These are phyloP conservation scores for Upupa epops DNA, from an alignment of 2,113 vertebrate species.

Conservation along the genomic window DNA sequence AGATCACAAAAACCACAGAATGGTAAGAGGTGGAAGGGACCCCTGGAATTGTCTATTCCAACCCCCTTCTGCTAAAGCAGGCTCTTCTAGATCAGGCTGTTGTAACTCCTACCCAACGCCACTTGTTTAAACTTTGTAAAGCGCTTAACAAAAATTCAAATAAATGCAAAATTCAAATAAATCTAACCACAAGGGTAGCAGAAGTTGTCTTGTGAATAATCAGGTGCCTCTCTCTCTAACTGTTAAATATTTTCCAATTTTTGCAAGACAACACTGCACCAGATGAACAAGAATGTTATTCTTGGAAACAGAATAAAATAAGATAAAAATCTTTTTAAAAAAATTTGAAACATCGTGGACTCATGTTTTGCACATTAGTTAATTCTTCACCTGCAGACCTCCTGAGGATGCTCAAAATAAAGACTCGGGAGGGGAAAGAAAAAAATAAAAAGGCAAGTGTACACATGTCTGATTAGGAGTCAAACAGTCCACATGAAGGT, in stretches of 20 bases:
- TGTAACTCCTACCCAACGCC: background rate
- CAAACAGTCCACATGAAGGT: background rate
- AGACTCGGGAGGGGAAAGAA: rapidly evolving
- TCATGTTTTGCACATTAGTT: background rate
- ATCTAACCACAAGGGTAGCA: background rate
- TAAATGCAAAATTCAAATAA: too few species aligned
- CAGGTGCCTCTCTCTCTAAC: background rate
- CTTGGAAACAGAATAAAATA: background rate
- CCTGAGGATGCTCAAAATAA: background rate
- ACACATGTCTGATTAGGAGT: background rate
- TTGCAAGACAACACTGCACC: background rate
- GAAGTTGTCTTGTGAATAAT: background rate
- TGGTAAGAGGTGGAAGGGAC: too few species aligned
- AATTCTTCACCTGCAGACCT: background rate
- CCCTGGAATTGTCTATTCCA: too few species aligned
- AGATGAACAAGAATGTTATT: background rate
- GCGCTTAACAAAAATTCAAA: background rate
- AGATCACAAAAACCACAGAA: too few species aligned
- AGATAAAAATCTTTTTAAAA: too few species aligned
- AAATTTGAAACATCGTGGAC: background rate
- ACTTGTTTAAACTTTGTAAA: background rate
- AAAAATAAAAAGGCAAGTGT: background rate
- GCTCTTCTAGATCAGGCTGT: background rate
- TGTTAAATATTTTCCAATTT: background rate
- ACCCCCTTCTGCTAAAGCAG: too few species aligned